phyloP scores from a whole-genome alignment of 2,797 vertebrate genomes.

The Falco cherrug region DNA sequence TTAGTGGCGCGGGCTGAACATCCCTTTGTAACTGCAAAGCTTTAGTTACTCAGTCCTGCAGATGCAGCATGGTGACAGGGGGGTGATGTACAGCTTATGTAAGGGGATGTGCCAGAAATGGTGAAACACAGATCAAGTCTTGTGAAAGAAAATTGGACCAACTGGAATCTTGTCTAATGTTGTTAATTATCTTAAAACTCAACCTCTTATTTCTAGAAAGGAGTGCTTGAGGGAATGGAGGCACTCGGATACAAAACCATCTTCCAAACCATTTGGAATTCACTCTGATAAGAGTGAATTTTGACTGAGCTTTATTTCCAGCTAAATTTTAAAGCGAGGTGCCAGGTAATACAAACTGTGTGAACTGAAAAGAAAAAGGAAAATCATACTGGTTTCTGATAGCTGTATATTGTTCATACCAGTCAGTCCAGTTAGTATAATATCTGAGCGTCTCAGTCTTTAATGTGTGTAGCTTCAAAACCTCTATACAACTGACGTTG shows the following conservation, averaged over 20 bases:
- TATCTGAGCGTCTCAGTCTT: not conserved
- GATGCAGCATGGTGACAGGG: not conserved
- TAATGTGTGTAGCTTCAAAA: not conserved
- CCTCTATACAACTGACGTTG: not conserved
- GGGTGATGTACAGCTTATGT: not conserved
- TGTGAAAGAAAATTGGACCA: constrained; percentile 13
- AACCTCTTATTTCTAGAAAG: not conserved
- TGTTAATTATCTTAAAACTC: constrained; percentile 2
- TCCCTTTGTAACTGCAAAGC: not conserved
- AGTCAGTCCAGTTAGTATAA: not conserved
- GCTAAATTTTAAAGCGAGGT: not conserved
- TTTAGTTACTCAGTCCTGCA: not conserved
- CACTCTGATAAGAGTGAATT: not conserved
- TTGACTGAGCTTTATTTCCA: not conserved
- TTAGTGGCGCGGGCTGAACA: not conserved
- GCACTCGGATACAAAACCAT: not conserved
- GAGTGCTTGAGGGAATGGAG: not conserved
- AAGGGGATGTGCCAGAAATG: not conserved
- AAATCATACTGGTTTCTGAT: not conserved
- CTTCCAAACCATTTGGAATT: not conserved
- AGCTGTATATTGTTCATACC: not conserved
- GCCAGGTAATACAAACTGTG: not conserved
- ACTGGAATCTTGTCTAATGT: not conserved
- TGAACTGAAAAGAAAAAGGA: not conserved
- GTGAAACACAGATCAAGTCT: not conserved